Base-by-base conservation (phyloP, 1,140 invertebrate genomes). In the Micrasema longulum region DNA sequence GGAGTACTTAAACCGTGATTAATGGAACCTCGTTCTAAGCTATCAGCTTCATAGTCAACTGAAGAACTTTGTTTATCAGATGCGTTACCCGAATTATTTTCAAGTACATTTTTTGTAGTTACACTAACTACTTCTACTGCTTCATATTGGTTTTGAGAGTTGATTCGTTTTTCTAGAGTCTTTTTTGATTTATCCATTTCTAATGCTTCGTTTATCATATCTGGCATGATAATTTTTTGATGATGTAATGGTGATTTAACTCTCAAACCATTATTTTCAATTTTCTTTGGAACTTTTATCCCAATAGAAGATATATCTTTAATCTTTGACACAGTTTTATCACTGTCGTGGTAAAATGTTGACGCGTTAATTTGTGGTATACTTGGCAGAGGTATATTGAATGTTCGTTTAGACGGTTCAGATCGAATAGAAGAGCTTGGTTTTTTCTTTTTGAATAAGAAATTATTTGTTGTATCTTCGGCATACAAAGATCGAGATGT, bases 31-130 rank as follows among this genome's bases (percentile, higher is more conserved):
- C 91, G 86, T 81, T 95, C 92, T 57, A 94, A 81, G 80, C 93
- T 95, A 73, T 95, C 93, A 0, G 91, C 89, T 77, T 95, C 92
- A 74, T 93, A 94, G 66, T 92, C 89, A 53, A 87, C 82, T 11
- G 82, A 83, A 64, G 75, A 73, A 38, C 43, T 66, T 18, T 47
- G 50, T 35, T 77, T 76, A 66, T 68, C 64, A 1, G 65, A 14
- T 18, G 48, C 52, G 22, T 50, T 31, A 43, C 57, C 22, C 1
- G 41, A 14, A 43, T 55, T 22, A 47, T 12, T 47, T 36, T 50
- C 38, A 20, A 47, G n/a, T 14, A 14, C 11, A 31, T 64, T 64
- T 14, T 64, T 64, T 9, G 18, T 6, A 12, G 14, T 14, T 0
- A 66, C 12, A 52, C 23, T 38, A 10, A 52, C 10, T 0, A 66